Base-by-base conservation (phyloP, 2,797 vertebrate species). In the Sebastes vulpes region DNA sequence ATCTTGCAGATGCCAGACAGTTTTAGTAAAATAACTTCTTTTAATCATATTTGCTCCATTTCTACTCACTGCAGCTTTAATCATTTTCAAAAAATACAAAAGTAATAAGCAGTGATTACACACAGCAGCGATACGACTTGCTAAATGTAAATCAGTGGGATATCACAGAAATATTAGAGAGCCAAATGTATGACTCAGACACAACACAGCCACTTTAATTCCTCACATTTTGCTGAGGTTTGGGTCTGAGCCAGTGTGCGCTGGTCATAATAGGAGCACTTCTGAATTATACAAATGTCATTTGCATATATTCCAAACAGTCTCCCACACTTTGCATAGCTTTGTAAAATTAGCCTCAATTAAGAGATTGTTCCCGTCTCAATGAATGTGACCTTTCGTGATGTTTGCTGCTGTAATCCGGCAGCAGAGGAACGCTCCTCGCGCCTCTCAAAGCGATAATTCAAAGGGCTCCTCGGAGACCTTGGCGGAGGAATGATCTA, bases 401-500 rank as follows among this genome's bases (percentile, higher is more conserved):
- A 54, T 48, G 72, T 75, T 71, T 71, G 31, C 64, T 21, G 57
- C 56, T 64, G 38, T 86, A 78, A 81, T 79, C 69, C 42, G 1
- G 48, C 72, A 38, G 65, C 61, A 58, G 63, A 66, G 20, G n/a
- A 75, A 61, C 6, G 2, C 31, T 72, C 60, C 31, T 26, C 2
- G 5, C 25, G 46, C 61, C 32, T 86, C 53, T 75, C 35, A 56
- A 57, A 65, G 23, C 12, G 12, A 89, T 91, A 91, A 92, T 90
- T 93, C 80, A 90, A 56, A 66, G 74, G 79, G 26, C 29, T 88
- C 89, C 83, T 79, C 23, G 5, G 89, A 88, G 87, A 90, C 26
- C 21, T n/a, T 69, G 72, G 69, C 72, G 65, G 59, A 69, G 73
- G 70, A 84, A 85, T 91, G 87, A 93, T 92, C 75, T 89, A 90